Percentiles rank a stretch among this genome's conserved stretches.
These are phyloP conservation scores for Laupala kohalensis DNA, from an alignment of 1,140 invertebrate genomes.

Conservation along the genomic window DNA sequence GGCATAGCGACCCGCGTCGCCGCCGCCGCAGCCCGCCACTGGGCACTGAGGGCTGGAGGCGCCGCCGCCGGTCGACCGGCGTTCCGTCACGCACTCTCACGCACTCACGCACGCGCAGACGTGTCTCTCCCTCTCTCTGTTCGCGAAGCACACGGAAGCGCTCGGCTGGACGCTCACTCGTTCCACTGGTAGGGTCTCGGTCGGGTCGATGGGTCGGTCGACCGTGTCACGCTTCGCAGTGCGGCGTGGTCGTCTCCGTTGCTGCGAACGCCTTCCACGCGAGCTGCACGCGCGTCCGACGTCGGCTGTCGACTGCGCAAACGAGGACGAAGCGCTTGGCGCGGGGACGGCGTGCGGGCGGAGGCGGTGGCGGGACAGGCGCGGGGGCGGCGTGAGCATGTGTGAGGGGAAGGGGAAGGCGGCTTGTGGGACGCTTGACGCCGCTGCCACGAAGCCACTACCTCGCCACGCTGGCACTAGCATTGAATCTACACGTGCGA, in stretches of 20 bases:
- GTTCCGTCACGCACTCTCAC: background rate
- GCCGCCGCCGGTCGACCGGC: background rate
- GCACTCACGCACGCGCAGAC: background rate
- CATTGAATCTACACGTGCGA: too few relatives aligned
- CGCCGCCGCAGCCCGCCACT: background rate
- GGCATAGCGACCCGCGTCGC: background rate
- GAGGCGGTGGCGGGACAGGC: background rate
- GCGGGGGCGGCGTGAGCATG: background rate
- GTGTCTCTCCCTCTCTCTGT: too few relatives aligned
- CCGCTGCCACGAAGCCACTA: too few relatives aligned
- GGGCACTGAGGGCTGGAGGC: background rate
- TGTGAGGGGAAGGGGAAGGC: too few relatives aligned
- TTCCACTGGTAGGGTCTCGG: too few relatives aligned
- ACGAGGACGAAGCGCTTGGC: background rate
- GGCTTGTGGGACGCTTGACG: too few relatives aligned
- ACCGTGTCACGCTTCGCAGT: too few relatives aligned
- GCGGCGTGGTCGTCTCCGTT: background rate
- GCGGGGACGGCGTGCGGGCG: too few relatives aligned
- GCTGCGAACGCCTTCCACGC: background rate
- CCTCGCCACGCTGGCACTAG: too few relatives aligned
- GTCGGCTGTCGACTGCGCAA: background rate
- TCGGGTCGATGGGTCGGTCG: too few relatives aligned
- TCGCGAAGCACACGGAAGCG: background rate
- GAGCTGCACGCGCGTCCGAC: background rate
- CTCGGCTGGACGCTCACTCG: background rate